Evolutionary conservation across 1,140 invertebrate species (phyloP), one percentile per base, ranked within the genome.

Genomic region (Parapsyche elsis): DNA sequence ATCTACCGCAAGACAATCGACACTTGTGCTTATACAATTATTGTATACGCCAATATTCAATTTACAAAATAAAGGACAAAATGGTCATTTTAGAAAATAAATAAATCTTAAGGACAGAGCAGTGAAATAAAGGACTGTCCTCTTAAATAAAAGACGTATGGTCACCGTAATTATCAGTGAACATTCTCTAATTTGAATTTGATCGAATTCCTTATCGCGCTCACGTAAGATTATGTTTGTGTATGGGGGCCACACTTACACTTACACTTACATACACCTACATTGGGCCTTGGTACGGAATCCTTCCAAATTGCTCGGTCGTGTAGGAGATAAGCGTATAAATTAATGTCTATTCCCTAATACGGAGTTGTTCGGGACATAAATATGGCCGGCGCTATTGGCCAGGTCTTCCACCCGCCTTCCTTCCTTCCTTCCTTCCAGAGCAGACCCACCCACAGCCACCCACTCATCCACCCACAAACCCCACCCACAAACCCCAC

Each of bases 301-400:
- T 70, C 78, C 73, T 49, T 83, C 76, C 81, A 78, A 83, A 83
- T 83, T 80, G 79, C 76, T 80, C 76, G 81, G 71, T 74, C 71
- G 73, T 53, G 75, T 67, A 59, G 76, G 78, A 83, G 82, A 83
- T 83, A 83, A 83, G 82, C 82, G 82, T 79, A 83, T 83, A 83
- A 83, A 83, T 83, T 83, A 83, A 81, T 81, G 82, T 83, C 80
- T 76, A 78, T 81, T 83, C 82, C 82, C 82, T 80, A 83, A 83
- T 83, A 83, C 79, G 76, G 80, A 81, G 57, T 77, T 81, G 79
- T 79, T 81, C 73, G 61, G 61, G 30, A 77, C 79, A 80, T 80
- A 80, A 80, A 80, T 80, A 80, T 77, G 74, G 73, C 75, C 30
- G 53, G 57, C 67, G 67, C 70, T 61, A 79, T 71, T 80, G 73